A percentile compares a stretch with the other conserved stretches of the same genome.
Conservation (phyloP, 2,113 vertebrate species). For the Megaceryle torquata region DNA sequence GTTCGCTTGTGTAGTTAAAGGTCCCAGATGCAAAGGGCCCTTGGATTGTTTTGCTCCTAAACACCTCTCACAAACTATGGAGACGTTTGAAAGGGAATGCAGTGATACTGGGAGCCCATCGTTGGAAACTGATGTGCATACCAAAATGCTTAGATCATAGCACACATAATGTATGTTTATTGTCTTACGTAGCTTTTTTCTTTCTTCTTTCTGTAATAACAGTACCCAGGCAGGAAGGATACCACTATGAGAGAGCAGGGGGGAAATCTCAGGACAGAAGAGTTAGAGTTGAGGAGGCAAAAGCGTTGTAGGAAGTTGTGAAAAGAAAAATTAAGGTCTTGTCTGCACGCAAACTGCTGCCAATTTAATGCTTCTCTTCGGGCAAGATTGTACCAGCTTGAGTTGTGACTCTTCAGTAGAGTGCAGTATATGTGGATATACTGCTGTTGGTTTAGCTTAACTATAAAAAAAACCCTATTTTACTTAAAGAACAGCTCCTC, state of each 20-base stretch:
- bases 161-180: background rate
- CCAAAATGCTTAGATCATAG: background rate
- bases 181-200: background rate
- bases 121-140: background rate
- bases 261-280: background rate
- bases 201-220: background rate
- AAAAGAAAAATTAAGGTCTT: background rate
- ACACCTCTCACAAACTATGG: background rate
- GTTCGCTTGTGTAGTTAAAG: background rate
- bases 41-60: background rate
- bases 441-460: background rate
- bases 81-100: background rate
- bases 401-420: background rate
- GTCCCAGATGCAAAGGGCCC: background rate
- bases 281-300: background rate
- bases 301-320: background rate
- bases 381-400: background rate
- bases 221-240: background rate
- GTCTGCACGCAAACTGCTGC: background rate
- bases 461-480: background rate
- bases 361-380: background rate
- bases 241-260: background rate
- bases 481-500: background rate
- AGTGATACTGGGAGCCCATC: background rate
- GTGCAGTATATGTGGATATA: background rate